Evolutionary conservation across 2,888 invertebrate genomes (phyloP), one percentile per base, ranked within the genome.

Genomic region (Xestoiulus laeticollis): DNA sequence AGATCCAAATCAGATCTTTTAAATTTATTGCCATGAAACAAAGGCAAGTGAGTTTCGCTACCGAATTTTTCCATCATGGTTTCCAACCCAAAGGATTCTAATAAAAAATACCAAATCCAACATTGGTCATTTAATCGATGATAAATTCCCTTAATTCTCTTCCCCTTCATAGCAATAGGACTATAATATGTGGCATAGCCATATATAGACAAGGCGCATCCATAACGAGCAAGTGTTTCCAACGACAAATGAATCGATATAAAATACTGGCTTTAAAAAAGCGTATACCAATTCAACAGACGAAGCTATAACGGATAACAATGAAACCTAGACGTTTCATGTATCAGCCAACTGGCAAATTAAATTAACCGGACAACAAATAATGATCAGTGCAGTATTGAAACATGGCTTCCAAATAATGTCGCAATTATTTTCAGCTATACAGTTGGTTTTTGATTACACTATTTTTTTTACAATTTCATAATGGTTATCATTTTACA

Each of bases 41-140:
- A n/a, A 53, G 16, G 53, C 53, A n/a, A 4, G 4, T 38, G 38
- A 38, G 38, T 38, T 53, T 53, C 53, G n/a, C 4, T 38, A 53
- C 53, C 53, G 19, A 53, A n/a, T 53, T 53, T 53, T 38, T 38
- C 6, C 38, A 3, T 38, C 38, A n/a, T 53, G 53, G 19, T 53
- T 53, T 53, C 16, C n/a, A 53, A n/a, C 19, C 19, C n/a, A 16
- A 53, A n/a, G 53, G 53, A 19, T 53, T 53, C 53, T 53, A 53
- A 53, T 53, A 53, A 53, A 53, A 48, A 53, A 53, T 53, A 53
- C n/a, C 19, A 53, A 53, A 53, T 53, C 53, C 53, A 53, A n/a
- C 53, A 53, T 53, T 53, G 53, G 53, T 53, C 53, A 53, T 53
- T 53, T 53, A 53, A 53, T 53, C 53, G 53, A 53, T 53, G 53